Base-by-base conservation (phyloP, 2,888 invertebrate genomes). In the Candidula unifasciata region DNA sequence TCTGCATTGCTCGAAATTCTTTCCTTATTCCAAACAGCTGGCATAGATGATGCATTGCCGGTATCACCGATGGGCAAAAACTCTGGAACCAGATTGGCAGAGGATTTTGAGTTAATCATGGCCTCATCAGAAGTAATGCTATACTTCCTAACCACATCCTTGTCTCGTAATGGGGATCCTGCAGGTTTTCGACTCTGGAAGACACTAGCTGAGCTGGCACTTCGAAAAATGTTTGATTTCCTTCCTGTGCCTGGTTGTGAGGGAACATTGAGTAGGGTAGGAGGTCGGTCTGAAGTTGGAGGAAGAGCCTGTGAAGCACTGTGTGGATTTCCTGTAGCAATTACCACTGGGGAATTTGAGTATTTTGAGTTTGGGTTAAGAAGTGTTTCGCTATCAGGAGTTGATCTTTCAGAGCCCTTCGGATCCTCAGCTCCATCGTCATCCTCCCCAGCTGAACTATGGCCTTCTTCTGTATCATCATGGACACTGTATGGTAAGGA, bases 191-290 rank as follows among this genome's bases (percentile, higher is more conserved):
- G 86, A 52, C 84, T 85, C 80, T 90, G 89, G 73, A 92, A 87
- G 16, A 92, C 92, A 89, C 92, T 92, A 0, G 92, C 92, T 0
- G 93, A 91, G 86, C 92, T 93, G 71, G 91, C 91, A 88, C 92
- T 92, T 66, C 92, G 88, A 52, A 89, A 86, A 27, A 92, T 90
- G 78, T 82, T 82, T n/a, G 90, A 88, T 83, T 91, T 91, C 82
- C 90, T 89, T 30, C 89, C 89, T 13, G 86, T 89, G 24, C 89
- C 89, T 16, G 86, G 71, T 6, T 77, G 33, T 21, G 86, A 80
- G 6, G 92, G 90, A 33, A 92, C 90, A 84, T 89, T 90, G 33
- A 91, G 87, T 37, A 89, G 87, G 82, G 89, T 87, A 3, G 86
- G 6, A n/a, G 87, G 88, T 82, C 90, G 87, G 64, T 91, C 90